A percentile compares a stretch with the other conserved stretches of the same genome.
Evolutionary conservation across 2,888 invertebrate species (phyloP).

Genomic region (Aleiodes testaceus): DNA sequence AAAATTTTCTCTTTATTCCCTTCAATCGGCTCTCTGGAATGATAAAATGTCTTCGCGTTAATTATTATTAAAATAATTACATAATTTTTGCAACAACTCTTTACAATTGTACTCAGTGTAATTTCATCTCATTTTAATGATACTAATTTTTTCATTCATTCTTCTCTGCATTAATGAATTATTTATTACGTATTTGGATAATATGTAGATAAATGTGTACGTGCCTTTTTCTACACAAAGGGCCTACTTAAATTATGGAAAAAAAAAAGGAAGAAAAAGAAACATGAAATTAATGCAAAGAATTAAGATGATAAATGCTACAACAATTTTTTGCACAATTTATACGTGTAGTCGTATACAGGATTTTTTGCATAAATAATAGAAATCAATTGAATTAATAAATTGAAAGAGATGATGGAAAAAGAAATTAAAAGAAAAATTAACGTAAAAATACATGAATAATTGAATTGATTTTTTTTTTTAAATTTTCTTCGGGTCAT

Average conservation of each 20-base stretch:
- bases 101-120: constrained; percentile 8
- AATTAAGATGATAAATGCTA: constrained; percentile 49
- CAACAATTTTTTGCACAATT: constrained; percentile 61
- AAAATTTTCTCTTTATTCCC: too few relatives aligned
- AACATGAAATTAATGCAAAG: constrained; percentile 35
- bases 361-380: constrained; percentile 55
- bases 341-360: constrained; percentile 59
- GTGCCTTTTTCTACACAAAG: constrained; percentile 58
- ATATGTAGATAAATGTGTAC: constrained; percentile 54
- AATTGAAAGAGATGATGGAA: not conserved
- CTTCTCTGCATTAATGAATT: constrained; percentile 46
- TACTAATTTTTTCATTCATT: constrained; percentile 38
- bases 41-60: not conserved
- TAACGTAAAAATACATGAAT: not conserved
- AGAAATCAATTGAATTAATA: constrained; percentile 36
- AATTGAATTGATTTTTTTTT: too few relatives aligned
- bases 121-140: constrained; percentile 31
- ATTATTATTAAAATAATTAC: not conserved
- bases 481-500: too few relatives aligned
- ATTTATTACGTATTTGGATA: constrained; percentile 46
- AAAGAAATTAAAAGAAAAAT: not conserved
- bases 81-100: not conserved
- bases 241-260: constrained; percentile 52
- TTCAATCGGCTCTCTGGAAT: too few relatives aligned
- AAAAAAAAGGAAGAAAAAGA: not conserved